These are phyloP conservation scores for Ceramica pisi DNA, from an alignment of 2,888 invertebrate genomes.

Conservation along the genomic window DNA sequence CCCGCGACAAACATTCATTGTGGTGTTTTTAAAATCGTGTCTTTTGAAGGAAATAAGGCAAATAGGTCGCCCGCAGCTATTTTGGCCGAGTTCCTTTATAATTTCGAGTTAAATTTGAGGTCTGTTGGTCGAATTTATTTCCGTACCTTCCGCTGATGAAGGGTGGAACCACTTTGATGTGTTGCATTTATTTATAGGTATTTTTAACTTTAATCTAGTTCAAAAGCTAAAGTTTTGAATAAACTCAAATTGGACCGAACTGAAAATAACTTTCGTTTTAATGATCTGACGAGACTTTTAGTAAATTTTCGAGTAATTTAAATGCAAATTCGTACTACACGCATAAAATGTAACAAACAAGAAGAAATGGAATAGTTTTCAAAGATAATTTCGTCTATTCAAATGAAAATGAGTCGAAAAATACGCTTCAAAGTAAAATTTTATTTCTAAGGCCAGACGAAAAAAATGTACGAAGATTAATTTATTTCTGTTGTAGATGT, in stretches of 20 bases:
- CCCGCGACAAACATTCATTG: constrained; percentile 65
- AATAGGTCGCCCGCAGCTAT: constrained; percentile 56
- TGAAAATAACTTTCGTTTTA: background rate
- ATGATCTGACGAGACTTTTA: background rate
- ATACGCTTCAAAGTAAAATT: background rate
- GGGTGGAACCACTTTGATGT: constrained; percentile 34
- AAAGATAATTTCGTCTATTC: constrained; percentile 6
- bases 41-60: constrained; percentile 61
- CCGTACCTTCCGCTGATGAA: constrained; percentile 26
- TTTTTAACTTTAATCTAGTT: constrained; percentile 6
- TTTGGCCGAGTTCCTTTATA: constrained; percentile 41
- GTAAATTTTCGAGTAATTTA: background rate
- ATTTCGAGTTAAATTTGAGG: constrained; percentile 45
- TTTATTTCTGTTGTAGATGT: background rate
- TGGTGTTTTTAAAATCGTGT: constrained; percentile 65
- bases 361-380: constrained; percentile 5
- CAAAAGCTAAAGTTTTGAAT: constrained; percentile 28
- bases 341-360: constrained; percentile 6
- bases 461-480: background rate
- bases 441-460: constrained; percentile 1
- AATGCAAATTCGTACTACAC: constrained; percentile 2
- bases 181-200: constrained; percentile 28
- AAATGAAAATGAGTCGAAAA: constrained; percentile 3
- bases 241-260: constrained; percentile 5
- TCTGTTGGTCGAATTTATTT: constrained; percentile 15